Conservation (phyloP, 1,140 invertebrate species). For the Halesus radiatus region DNA sequence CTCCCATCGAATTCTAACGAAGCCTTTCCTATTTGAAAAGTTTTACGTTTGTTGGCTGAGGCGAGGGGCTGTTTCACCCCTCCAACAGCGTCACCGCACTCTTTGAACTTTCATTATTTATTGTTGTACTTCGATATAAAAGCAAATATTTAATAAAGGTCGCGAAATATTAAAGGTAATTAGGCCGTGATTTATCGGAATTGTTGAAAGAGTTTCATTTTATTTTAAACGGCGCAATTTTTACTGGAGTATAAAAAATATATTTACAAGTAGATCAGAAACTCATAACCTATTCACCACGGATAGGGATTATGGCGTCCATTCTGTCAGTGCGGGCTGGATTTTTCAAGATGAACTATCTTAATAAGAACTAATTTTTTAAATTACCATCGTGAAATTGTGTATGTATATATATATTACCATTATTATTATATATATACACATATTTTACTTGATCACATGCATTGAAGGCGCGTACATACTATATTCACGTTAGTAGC, state of each 20-base stretch:
- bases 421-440: no score
- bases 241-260: neutral
- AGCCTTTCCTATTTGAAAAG: constrained; percentile 55
- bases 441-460: no score
- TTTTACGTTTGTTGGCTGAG: constrained; percentile 53
- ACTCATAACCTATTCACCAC: no score
- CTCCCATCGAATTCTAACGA: constrained; percentile 54
- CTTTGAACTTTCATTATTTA: constrained; percentile 55
- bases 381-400: no score
- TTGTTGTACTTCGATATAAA: constrained; percentile 53
- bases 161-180: constrained; percentile 33
- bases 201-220: constrained; percentile 19
- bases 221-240: neutral
- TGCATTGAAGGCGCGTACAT: no score
- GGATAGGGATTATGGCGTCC: no score
- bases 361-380: no score
- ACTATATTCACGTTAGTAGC: no score
- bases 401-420: no score
- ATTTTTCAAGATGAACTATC: no score
- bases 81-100: constrained; percentile 43
- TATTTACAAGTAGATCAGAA: no score
- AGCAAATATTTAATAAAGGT: constrained; percentile 48
- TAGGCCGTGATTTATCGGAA: constrained; percentile 31
- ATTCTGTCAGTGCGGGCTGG: no score
- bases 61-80: neutral